Evolutionary conservation across 2,113 vertebrate species (phyloP).

Genomic region (Nematolebias whitei): DNA sequence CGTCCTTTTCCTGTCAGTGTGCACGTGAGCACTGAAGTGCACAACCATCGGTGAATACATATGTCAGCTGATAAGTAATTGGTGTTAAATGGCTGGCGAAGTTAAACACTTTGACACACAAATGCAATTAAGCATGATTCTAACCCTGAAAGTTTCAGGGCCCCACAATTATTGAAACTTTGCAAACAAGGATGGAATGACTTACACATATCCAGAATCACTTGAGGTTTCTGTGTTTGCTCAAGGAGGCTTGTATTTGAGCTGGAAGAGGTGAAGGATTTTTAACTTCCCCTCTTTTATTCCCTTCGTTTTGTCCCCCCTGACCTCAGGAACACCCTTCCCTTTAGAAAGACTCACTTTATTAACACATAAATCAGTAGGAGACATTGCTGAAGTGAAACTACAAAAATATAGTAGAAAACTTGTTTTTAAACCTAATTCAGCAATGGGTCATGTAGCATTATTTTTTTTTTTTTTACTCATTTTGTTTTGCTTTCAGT

Average conservation of each 20-base stretch:
- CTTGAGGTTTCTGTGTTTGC: conserved; percentile 58
- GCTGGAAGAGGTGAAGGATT: conserved; percentile 36
- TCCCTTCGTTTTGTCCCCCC: not conserved
- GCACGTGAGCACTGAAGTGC: too few relatives aligned
- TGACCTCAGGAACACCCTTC: conserved; percentile 11
- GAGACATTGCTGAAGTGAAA: too few relatives aligned
- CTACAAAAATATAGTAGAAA: not conserved
- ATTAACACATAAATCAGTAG: conserved; percentile 16
- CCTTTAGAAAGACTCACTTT: conserved; percentile 5
- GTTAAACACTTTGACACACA: conserved; percentile 45
- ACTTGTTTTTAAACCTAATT: not conserved
- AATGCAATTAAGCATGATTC: too few relatives aligned
- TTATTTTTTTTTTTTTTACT: not conserved
- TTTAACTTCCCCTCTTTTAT: conserved; percentile 3
- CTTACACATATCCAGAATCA: conserved; percentile 16
- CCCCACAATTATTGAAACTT: too few relatives aligned
- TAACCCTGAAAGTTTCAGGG: too few relatives aligned
- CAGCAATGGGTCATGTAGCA: not conserved
- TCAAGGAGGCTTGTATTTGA: conserved; percentile 54
- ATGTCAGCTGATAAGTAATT: conserved; percentile 55
- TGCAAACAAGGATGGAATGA: conserved; percentile 33
- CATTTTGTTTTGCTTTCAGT: too few relatives aligned
- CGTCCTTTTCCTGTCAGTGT: too few relatives aligned
- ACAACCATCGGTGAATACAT: conserved; percentile 55
- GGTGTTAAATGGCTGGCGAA: conserved; percentile 45